Evolutionary conservation across 2,797 vertebrate genomes (phyloP), one percentile per base, ranked within the genome.

Genomic region (Gallinago solitaria): DNA sequence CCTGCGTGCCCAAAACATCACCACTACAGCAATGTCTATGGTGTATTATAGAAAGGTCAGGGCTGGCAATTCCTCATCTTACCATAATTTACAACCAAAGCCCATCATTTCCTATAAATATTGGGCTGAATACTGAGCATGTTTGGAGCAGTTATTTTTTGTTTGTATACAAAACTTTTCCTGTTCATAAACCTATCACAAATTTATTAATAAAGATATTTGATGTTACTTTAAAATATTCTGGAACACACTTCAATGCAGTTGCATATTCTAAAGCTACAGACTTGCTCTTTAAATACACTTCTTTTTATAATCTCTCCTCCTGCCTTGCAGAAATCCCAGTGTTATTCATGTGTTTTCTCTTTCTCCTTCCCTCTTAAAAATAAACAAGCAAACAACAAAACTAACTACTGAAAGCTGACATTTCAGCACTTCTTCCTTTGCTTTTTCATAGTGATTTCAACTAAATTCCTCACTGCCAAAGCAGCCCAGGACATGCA

Each of bases 141-240:
- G 70, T 76, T 81, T 77, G 43, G 79, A 96, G 43, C 37, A 65
- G 91, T 54, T 69, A 28, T 82, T 91, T 89, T 90, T 54, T 89
- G 35, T 93, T 90, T 81, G n/a, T 68, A 91, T 81, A 91, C 90
- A 94, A 80, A 96, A 68, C 1, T 19, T 47, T 95, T 93, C 94
- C 88, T 18, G 94, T 89, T 96, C 94, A 81, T 87, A 92, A 90
- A 94, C 61, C 94, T 94, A 88, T 95, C 93, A 91, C 43, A 7
- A 95, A 95, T 92, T 82, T 90, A 84, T 96, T 97, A 96, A 82
- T 97, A 89, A 95, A 97, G 93, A 95, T 94, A 97, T 95, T 90
- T 96, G 76, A 94, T 96, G 90, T 93, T 96, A 77, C 83, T 96
- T 96, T 95, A 98, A 97, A 95, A 98, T 97, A 97, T 97, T 97